Conservation (phyloP, 2,888 invertebrate genomes). For the Epistrophe eligans region DNA sequence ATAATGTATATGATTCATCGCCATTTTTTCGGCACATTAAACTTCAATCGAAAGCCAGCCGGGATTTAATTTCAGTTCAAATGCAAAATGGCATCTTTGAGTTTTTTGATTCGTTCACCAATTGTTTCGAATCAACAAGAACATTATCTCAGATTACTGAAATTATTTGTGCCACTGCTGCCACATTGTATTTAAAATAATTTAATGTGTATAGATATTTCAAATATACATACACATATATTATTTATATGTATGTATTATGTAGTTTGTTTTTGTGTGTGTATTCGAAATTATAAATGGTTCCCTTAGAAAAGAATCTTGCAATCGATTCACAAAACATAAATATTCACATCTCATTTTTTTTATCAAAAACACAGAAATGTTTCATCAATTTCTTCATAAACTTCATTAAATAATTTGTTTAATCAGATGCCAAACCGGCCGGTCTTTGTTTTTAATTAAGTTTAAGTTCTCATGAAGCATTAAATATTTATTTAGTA, state of each 20-base stretch:
- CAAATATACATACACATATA: background rate
- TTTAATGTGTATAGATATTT: background rate
- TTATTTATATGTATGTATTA: too few species aligned
- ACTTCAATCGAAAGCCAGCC: background rate
- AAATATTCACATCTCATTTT: too few species aligned
- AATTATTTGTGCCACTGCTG: background rate
- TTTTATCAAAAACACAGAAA: too few species aligned
- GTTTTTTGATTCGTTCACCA: background rate
- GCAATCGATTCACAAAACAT: too few species aligned
- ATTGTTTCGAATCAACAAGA: background rate
- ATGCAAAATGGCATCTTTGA: background rate
- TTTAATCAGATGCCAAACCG: too few species aligned
- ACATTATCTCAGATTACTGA: background rate
- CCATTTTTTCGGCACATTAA: conserved; percentile 3
- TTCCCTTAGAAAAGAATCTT: background rate
- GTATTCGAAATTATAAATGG: background rate
- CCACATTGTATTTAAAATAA: background rate
- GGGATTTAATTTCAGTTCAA: background rate
- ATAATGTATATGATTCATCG: background rate
- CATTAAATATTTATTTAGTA: too few species aligned
- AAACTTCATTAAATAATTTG: too few species aligned
- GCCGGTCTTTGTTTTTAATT: too few species aligned
- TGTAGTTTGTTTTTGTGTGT: background rate
- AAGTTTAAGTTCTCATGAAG: too few species aligned
- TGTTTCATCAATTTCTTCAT: too few species aligned